Evolutionary conservation across 2,888 invertebrate genomes (phyloP).

Genomic region (Strigamia maritima): DNA sequence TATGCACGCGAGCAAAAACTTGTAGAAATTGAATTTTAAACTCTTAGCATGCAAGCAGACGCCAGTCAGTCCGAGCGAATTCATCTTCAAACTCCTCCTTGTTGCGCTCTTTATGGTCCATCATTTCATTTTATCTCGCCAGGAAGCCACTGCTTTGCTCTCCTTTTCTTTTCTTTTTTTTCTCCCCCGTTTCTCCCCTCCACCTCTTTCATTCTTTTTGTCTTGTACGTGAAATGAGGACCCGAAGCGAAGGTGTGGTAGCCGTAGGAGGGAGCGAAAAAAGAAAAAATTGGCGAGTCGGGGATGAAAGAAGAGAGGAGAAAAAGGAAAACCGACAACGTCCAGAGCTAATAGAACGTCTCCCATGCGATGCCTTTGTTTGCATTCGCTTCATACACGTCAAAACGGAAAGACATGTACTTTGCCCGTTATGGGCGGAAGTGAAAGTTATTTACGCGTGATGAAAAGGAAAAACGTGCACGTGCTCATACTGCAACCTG

Average conservation of each 20-base stretch:
- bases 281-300: conserved; percentile 15
- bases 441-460: conserved; percentile 28
- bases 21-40: conserved; percentile 32
- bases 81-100: conserved; percentile 27
- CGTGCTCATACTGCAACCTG: background rate
- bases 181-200: background rate
- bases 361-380: conserved; percentile 7
- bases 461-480: conserved; percentile 10
- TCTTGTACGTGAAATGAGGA: conserved; percentile 2
- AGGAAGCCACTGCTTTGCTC: conserved; percentile 34
- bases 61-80: conserved; percentile 34
- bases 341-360: conserved; percentile 16
- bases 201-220: background rate
- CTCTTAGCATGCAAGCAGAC: conserved; percentile 32
- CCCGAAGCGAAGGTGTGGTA: conserved; percentile 20
- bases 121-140: conserved; percentile 32
- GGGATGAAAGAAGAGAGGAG: background rate
- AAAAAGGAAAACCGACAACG: conserved; percentile 2
- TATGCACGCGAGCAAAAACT: conserved; percentile 31
- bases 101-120: conserved; percentile 34
- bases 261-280: conserved; percentile 3
- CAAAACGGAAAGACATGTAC: conserved; percentile 25
- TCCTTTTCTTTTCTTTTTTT: background rate
- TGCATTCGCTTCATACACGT: conserved; percentile 18
- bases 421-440: conserved; percentile 30